Conservation (phyloP, 2,888 invertebrate species). For the Suillia variegata region DNA sequence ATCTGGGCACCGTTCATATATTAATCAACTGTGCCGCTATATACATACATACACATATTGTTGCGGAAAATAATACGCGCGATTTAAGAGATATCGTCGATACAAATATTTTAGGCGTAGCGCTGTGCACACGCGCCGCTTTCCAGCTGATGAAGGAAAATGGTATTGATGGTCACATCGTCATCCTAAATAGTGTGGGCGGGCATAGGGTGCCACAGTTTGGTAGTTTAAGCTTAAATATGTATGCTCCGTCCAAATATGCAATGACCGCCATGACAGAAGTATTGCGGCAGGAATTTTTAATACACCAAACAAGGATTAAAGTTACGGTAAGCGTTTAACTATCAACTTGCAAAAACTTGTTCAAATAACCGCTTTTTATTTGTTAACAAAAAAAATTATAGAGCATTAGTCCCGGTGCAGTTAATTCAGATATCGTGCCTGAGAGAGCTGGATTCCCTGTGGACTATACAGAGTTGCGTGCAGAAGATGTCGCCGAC, state of each 20-base stretch:
- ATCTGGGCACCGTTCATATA: slow-evolving; percentile 64
- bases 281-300: slow-evolving; percentile 47
- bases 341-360: too few relatives aligned
- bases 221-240: too few relatives aligned
- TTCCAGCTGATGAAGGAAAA: slow-evolving; percentile 59
- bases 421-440: slow-evolving; percentile 62
- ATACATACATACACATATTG: slow-evolving; percentile 18
- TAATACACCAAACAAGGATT: slow-evolving; percentile 32
- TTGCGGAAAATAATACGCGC: slow-evolving; percentile 27
- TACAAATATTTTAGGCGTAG: slow-evolving; percentile 59
- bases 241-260: slow-evolving; percentile 47
- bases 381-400: too few relatives aligned
- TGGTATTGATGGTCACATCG: slow-evolving; percentile 58
- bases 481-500: slow-evolving; percentile 41
- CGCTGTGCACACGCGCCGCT: slow-evolving; percentile 60
- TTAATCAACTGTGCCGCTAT: slow-evolving; percentile 64
- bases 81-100: slow-evolving; percentile 50
- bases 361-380: too few relatives aligned
- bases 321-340: slow-evolving; percentile 39
- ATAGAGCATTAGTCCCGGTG: slow-evolving; percentile 57
- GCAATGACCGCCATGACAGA: slow-evolving; percentile 51
- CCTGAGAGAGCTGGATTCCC: too few relatives aligned
- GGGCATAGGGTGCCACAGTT: slow-evolving; percentile 35
- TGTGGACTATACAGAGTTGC: slow-evolving; percentile 41
- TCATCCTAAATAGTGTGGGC: slow-evolving; percentile 58